Evolutionary conservation across 2,797 vertebrate genomes (phyloP), one percentile per base, ranked within the genome.

Genomic region (Synanceia verrucosa): DNA sequence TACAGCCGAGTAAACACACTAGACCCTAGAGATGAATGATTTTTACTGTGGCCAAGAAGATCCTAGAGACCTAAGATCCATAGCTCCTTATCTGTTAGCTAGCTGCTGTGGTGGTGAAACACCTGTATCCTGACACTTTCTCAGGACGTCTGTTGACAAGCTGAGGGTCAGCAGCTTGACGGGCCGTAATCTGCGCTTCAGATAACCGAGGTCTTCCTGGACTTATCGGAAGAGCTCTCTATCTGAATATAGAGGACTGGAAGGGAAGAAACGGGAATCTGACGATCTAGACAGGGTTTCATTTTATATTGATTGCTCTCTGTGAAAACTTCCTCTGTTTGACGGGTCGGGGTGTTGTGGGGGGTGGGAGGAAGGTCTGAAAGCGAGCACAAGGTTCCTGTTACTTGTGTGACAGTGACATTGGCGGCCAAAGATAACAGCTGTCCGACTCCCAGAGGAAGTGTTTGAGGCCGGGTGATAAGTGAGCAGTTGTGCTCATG

Each of bases 341-440:
- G 85, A 86, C 60, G 56, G 59, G 48, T 16, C 11, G 23, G 43
- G 26, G 29, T 2, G 53, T 9, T 16, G 57, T 47, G 46, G 31
- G 50, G 43, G 23, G 19, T 44, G 47, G 34, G 34, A 24, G 37
- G 10, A 6, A 6, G 60, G 68, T 6, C 65, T 65, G 72, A 71
- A 73, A 69, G 72, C 9, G 53, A 76, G 79, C 74, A 71, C 70
- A 44, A 55, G 85, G 84, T 83, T 90, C 86, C 81, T 79, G 86
- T 92, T 90, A 89, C 86, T 85, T 65, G 80, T 79, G 83, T 84
- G 89, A 89, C 85, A 86, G 76, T 89, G 86, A 88, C 88, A 84
- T 85, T 81, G 84, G 76, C 50, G 64, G 83, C 83, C 80, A 76
- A 72, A 91, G 90, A 93, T 91, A 92, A 91, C 86, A 90, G 85